Conservation (phyloP, 2,888 invertebrate species). For the Tuberolachnus salignus region DNA sequence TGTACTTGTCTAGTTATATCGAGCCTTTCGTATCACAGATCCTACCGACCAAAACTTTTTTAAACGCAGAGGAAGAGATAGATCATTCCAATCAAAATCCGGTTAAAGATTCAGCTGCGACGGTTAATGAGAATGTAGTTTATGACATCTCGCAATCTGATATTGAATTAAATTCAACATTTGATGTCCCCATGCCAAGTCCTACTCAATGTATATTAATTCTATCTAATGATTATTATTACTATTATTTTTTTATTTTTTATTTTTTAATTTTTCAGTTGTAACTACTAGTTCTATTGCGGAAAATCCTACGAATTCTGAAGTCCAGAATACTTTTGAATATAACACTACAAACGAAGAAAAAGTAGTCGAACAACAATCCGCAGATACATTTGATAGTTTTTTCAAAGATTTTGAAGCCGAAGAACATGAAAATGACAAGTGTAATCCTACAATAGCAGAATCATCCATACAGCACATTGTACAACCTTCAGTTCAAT, state of each 20-base stretch:
- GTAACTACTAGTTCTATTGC: conserved; percentile 22
- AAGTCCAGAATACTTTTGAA: conserved; percentile 25
- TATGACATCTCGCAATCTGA: not conserved
- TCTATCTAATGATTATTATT: not conserved
- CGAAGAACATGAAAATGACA: conserved; percentile 45
- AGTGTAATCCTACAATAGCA: conserved; percentile 22
- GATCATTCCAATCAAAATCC: conserved; percentile 9
- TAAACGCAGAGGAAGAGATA: conserved; percentile 59
- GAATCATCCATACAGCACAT: conserved; percentile 33
- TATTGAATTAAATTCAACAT: conserved; percentile 30
- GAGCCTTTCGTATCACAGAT: conserved; percentile 54
- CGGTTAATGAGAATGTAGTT: conserved; percentile 32
- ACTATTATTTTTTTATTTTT: not conserved
- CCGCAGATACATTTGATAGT: conserved; percentile 38
- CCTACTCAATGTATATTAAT: conserved; percentile 31
- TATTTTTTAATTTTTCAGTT: conserved; percentile 19
- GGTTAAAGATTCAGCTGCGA: conserved; percentile 9
- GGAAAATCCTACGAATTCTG: conserved; percentile 30
- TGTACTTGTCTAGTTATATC: conserved; percentile 45
- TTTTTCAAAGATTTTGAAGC: conserved; percentile 51
- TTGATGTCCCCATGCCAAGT: conserved; percentile 25
- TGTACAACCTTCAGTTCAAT: conserved; percentile 61
- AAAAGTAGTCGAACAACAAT: conserved; percentile 18
- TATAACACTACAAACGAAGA: conserved; percentile 16
- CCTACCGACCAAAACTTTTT: conserved; percentile 63